These are phyloP conservation scores for Sarcophilus harrisii DNA, from an alignment of 2,797 vertebrate species.

Conservation along the genomic window DNA sequence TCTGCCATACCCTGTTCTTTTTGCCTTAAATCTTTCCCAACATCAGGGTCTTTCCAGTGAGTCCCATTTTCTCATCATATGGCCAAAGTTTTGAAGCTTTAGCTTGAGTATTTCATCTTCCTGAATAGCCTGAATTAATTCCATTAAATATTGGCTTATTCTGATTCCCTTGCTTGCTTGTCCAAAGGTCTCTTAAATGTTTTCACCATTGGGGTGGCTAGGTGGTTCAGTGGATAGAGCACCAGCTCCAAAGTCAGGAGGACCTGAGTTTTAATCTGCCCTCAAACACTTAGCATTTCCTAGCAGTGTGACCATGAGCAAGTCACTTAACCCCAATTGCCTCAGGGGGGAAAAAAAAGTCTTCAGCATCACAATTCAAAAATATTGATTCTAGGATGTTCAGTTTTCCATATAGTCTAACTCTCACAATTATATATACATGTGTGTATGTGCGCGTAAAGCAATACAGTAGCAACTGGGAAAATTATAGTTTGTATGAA, in stretches of 20 bases:
- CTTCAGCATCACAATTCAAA: neutral
- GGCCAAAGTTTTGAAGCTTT: neutral
- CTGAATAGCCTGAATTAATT: neutral
- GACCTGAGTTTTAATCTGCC: no score
- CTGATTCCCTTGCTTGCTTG: neutral
- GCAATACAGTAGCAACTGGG: no score
- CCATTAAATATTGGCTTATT: neutral
- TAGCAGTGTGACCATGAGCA: no score
- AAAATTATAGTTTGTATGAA: neutral
- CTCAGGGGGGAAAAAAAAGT: no score
- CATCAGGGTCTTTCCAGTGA: neutral
- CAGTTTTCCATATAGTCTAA: neutral
- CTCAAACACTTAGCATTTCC: no score
- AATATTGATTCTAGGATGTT: neutral
- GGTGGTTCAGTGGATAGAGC: no score
- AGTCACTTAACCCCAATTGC: no score
- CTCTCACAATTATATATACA: neutral
- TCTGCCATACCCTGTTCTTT: neutral
- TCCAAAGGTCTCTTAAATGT: neutral
- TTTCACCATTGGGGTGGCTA: no score
- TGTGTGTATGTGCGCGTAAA: no score
- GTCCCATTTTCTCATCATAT: neutral
- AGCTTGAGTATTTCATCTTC: neutral
- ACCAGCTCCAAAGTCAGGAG: no score
- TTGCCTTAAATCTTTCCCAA: neutral